These are phyloP conservation scores for Drosophila borealis DNA, from an alignment of 2,888 invertebrate genomes.

Conservation along the genomic window DNA sequence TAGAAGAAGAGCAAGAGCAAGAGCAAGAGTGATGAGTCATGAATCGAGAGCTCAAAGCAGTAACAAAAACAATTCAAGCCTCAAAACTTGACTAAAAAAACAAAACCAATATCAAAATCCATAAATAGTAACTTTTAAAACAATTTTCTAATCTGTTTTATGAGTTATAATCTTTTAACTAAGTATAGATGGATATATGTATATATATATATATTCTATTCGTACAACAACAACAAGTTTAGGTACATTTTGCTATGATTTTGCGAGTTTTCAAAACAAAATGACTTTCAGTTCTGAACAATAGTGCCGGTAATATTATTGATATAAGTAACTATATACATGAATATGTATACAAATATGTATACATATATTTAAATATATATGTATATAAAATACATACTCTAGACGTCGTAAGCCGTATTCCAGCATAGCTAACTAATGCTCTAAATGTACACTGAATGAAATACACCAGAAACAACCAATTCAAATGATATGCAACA, in stretches of 20 bases:
- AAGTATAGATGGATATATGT: not conserved
- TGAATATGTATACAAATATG: constrained; percentile 33
- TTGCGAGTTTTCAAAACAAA: constrained; percentile 42
- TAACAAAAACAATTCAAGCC: constrained; percentile 44
- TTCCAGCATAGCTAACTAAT: constrained; percentile 72
- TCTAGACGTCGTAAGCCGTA: constrained; percentile 68
- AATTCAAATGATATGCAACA: constrained; percentile 47
- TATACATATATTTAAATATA: constrained; percentile 45
- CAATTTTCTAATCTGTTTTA: constrained; percentile 6
- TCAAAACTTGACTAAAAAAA: constrained; percentile 18
- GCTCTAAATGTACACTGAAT: constrained; percentile 74
- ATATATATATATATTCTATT: constrained; percentile 22
- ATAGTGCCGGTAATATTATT: constrained; percentile 85
- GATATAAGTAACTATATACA: constrained; percentile 66
- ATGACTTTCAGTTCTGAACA: constrained; percentile 81
- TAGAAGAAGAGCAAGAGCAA: constrained; percentile 3
- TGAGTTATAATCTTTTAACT: constrained; percentile 14
- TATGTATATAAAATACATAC: constrained; percentile 53
- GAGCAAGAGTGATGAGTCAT: constrained; percentile 2
- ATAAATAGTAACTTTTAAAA: constrained; percentile 10
- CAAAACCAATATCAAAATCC: constrained; percentile 18
- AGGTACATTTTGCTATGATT: constrained; percentile 45
- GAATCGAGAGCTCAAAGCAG: constrained; percentile 26
- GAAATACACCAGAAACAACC: constrained; percentile 31
- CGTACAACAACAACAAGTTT: constrained; percentile 51